phyloP scores from a whole-genome alignment of 2,797 vertebrate species.

The Propithecus deckenii region DNA sequence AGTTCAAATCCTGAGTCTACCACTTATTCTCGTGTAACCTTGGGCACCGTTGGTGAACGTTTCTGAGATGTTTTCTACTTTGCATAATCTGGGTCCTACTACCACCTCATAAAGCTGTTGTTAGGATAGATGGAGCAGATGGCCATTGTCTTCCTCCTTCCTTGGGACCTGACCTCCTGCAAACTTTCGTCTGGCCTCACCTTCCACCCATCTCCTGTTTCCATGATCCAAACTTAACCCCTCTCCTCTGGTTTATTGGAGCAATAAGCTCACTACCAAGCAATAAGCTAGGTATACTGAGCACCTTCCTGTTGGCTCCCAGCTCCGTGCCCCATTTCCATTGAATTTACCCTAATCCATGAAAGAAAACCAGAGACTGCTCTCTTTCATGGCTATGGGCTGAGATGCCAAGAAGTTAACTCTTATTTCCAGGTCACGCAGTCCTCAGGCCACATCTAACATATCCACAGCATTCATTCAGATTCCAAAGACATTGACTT shows the following conservation, averaged over 20 bases:
- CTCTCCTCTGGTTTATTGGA: not conserved
- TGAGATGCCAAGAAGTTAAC: not conserved
- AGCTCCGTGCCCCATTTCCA: not conserved
- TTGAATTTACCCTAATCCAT: not conserved
- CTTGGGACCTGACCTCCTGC: not conserved
- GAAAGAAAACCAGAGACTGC: not conserved
- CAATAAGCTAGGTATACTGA: not conserved
- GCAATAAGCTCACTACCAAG: not conserved
- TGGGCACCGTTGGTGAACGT: not conserved
- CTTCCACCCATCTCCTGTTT: not conserved
- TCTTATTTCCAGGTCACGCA: not conserved
- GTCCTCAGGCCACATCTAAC: not conserved
- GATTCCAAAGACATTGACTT: constrained; percentile 64
- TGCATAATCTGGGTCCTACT: not conserved
- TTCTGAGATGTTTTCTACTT: not conserved
- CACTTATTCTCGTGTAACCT: not conserved
- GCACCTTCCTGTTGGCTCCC: not conserved
- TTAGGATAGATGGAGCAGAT: not conserved
- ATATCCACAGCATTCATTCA: constrained; percentile 26
- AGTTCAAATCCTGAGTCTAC: not conserved
- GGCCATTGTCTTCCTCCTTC: not conserved
- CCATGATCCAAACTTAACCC: not conserved
- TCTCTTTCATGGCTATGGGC: not conserved
- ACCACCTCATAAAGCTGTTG: not conserved
- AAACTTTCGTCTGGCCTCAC: not conserved